phyloP scores from a whole-genome alignment of 2,888 invertebrate species.

The Caenorhabditis sp. region DNA sequence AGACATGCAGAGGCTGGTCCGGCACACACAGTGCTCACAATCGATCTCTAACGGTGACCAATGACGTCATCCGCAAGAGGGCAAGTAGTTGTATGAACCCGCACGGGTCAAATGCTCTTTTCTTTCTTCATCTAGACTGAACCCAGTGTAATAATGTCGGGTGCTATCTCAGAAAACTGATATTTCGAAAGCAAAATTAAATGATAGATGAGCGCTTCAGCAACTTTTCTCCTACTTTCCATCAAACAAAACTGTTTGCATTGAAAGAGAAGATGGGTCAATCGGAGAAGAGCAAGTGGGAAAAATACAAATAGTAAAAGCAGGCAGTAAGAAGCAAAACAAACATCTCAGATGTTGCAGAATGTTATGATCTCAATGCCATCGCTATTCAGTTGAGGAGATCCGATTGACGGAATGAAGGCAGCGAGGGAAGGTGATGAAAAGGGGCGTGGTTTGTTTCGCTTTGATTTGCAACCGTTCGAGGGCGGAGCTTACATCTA shows the following conservation, averaged over 20 bases:
- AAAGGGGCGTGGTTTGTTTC: background rate
- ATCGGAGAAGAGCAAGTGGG: background rate
- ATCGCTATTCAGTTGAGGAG: background rate
- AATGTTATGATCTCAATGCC: conserved; percentile 12
- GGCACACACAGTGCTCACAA: background rate
- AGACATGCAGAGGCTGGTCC: background rate
- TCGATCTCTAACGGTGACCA: conserved; percentile 1
- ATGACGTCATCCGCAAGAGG: conserved; percentile 1
- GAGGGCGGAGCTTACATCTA: no score
- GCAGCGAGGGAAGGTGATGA: background rate
- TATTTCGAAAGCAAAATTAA: background rate
- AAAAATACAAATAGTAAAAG: conserved; percentile 13
- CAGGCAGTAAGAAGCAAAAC: conserved; percentile 28
- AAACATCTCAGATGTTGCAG: conserved; percentile 42
- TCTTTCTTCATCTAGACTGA: background rate
- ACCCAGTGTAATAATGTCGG: conserved; percentile 34
- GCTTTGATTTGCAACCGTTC: conserved; percentile 1
- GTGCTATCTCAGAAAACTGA: conserved; percentile 11
- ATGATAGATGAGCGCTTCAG: conserved; percentile 31
- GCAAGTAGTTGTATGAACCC: conserved; percentile 2
- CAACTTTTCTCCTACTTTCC: background rate
- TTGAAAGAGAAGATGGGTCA: conserved; percentile 54
- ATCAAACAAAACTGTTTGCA: conserved; percentile 26
- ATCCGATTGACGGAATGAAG: background rate
- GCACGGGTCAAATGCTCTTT: conserved; percentile 10